Evolutionary conservation across 2,888 invertebrate genomes (phyloP).

Genomic region (Parelbella ahira): DNA sequence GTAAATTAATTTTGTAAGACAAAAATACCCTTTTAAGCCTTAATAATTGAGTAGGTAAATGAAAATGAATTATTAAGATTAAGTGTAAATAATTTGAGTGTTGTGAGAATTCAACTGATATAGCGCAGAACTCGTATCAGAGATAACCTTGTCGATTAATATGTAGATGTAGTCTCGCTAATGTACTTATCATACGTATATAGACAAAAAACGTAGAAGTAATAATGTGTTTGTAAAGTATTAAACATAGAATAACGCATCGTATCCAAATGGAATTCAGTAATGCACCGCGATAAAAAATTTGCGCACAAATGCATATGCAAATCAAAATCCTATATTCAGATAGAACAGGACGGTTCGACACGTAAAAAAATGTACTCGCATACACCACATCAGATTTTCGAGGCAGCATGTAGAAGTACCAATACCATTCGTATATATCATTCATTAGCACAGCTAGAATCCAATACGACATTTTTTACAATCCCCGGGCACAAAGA

Average conservation of each 20-base stretch:
- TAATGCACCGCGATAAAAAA: constrained; percentile 39
- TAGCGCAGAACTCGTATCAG: no score
- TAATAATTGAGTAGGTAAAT: no score
- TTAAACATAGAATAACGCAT: constrained; percentile 29
- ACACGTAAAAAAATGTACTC: constrained; percentile 38
- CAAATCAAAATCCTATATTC: constrained; percentile 38
- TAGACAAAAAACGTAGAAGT: no score
- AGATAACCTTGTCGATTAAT: no score
- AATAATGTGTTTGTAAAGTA: no score
- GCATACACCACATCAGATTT: constrained; percentile 59
- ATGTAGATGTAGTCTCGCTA: no score
- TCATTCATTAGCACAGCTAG: constrained; percentile 79
- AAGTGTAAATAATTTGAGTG: no score
- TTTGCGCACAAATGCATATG: constrained; percentile 39
- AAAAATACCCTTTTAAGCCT: no score
- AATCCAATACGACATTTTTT: constrained; percentile 81
- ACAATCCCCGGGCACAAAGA: constrained; percentile 78
- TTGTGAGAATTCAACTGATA: no score
- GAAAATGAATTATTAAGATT: no score
- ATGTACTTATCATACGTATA: no score
- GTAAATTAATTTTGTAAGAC: no score
- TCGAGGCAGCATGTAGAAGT: constrained; percentile 44
- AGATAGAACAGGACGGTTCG: constrained; percentile 33
- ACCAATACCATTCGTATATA: constrained; percentile 65
- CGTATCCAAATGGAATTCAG: constrained; percentile 24